Evolutionary conservation across 1,140 invertebrate species (phyloP), one percentile per base, ranked within the genome.

Genomic region (Pteromalus puparum): DNA sequence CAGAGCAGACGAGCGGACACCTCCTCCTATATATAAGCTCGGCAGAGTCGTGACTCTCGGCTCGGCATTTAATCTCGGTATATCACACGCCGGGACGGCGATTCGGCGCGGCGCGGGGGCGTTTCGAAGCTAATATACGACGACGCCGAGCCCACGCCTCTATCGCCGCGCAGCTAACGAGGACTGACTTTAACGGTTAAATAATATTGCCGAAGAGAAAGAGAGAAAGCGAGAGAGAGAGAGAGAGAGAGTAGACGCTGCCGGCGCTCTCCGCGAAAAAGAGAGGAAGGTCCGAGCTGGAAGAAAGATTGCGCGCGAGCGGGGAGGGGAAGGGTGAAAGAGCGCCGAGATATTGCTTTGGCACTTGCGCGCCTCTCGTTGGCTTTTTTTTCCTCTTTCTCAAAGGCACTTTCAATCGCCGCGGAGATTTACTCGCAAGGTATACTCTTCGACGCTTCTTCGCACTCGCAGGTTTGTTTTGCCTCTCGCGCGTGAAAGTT

Each of bases 181-280:
- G 90, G 87, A 90, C 89, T 89, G 90, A 90, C 90, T 90, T 90
- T 90, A 90, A 90, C 90, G 90, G 89, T 90, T 90, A 90, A 90
- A 90, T 90, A 90, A 90, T 90, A 90, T 90, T 89, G 86, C 86
- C 34, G 48, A 61, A 18, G 26, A 10, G 42, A n/a, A 21, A 28
- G 42, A 76, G 42, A 53, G 53, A 65, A 26, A 26, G 78, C 46
- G 76, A 42, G 74, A 24, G 81, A 38, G 85, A 74, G 38, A 65
- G 76, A 79, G 46, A 34, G 82, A 80, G 80, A 67, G 65, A 34
- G 30, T 28, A 61, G 48, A 65, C 38, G 12, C 38, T 65, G 53
- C 65, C 80, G 80, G 53, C 53, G 53, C 53, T 61, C 15, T 42
- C 6, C 1, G 67, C 21, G 30, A 38, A 42, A 81, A 81, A 72